Evolutionary conservation across 2,888 invertebrate species (phyloP).

Genomic region (Cynaeus angustus): DNA sequence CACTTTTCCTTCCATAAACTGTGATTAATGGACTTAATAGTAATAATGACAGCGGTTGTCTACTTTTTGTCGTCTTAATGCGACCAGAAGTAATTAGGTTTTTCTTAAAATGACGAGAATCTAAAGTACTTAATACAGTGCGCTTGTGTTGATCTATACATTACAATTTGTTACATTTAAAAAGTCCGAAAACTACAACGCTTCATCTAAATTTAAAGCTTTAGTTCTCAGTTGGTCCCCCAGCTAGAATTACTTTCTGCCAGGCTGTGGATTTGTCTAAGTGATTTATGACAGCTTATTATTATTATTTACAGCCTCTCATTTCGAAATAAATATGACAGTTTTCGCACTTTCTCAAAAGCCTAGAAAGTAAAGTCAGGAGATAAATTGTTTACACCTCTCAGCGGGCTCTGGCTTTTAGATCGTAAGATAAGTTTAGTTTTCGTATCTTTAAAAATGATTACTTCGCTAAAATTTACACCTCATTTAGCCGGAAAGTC

Average conservation of each 20-base stretch:
- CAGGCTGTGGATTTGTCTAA: slow-evolving; percentile 23
- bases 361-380: slow-evolving; percentile 23
- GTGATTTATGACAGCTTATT: slow-evolving; percentile 31
- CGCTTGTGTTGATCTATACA: too few species aligned
- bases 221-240: slow-evolving; percentile 1
- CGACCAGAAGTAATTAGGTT: neutral
- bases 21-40: neutral
- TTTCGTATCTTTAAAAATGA: too few species aligned
- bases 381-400: slow-evolving; percentile 20
- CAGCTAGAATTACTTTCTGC: slow-evolving; percentile 15
- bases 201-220: slow-evolving; percentile 5
- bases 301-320: slow-evolving; percentile 33
- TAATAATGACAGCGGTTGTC: slow-evolving; percentile 1
- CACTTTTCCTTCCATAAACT: neutral
- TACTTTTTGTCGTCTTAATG: neutral
- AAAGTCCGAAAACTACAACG: neutral
- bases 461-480: too few species aligned
- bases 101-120: neutral
- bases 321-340: slow-evolving; percentile 33
- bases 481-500: too few species aligned
- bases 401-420: slow-evolving; percentile 7
- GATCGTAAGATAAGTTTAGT: neutral
- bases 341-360: slow-evolving; percentile 34
- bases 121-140: too few species aligned
- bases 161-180: too few species aligned